Percentiles rank a stretch among this genome's conserved stretches.
Evolutionary conservation across 2,113 vertebrate genomes (phyloP).

Genomic region (Takifugu flavidus): DNA sequence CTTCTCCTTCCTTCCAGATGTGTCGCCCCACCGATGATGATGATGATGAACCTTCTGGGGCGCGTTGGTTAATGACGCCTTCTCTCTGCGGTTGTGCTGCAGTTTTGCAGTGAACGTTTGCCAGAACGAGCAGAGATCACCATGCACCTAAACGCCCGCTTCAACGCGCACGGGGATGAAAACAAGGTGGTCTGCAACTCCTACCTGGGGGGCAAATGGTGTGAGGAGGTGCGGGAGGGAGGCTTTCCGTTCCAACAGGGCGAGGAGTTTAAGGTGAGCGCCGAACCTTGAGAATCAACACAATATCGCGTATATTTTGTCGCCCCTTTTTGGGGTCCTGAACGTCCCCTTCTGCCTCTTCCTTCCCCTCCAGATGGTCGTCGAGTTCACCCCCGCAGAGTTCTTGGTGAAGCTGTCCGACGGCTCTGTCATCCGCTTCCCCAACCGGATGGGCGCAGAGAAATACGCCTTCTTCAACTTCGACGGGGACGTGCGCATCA

Average conservation of each 20-base stretch:
- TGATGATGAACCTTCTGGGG: neutral
- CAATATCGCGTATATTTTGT: too few relatives aligned
- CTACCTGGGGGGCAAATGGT: conserved; percentile 65
- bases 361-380: conserved; percentile 43
- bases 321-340: neutral
- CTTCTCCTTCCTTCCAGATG: neutral
- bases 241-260: conserved; percentile 70
- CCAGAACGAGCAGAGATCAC: conserved; percentile 52
- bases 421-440: conserved; percentile 66
- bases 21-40: neutral
- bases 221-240: conserved; percentile 58
- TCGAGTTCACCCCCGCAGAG: conserved; percentile 63
- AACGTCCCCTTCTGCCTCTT: neutral
- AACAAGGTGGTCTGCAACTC: conserved; percentile 73
- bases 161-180: conserved; percentile 68
- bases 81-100: neutral
- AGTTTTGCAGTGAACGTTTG: conserved; percentile 75
- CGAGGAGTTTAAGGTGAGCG: conserved; percentile 67
- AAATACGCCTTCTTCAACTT: conserved; percentile 64
- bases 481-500: conserved; percentile 60
- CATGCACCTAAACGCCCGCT: conserved; percentile 73
- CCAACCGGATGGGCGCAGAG: conserved; percentile 69
- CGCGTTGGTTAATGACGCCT: neutral
- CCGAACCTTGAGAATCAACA: neutral
- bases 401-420: conserved; percentile 69